Evolutionary conservation across 1,140 invertebrate species (phyloP).

Genomic region (Nebria ingens): DNA sequence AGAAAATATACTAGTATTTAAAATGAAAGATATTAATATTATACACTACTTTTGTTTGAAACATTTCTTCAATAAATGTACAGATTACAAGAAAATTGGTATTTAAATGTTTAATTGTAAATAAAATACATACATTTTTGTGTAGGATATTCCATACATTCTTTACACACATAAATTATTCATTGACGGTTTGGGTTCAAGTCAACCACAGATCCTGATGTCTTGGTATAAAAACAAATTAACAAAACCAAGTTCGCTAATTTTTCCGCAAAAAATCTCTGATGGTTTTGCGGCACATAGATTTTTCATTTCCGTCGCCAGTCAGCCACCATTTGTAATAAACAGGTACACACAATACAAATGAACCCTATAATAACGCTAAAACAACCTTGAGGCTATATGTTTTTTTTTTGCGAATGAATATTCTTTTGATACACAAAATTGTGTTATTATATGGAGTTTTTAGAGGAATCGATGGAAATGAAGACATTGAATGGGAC

Average conservation of each 20-base stretch:
- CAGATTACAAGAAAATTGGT: too few species aligned
- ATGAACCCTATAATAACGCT: slow-evolving; percentile 15
- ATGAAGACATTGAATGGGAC: slow-evolving; percentile 46
- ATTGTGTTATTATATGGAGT: too few species aligned
- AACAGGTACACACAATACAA: slow-evolving; percentile 41
- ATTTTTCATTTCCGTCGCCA: slow-evolving; percentile 49
- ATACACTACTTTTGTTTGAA: too few species aligned
- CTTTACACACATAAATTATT: slow-evolving; percentile 60
- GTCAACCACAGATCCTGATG: slow-evolving; percentile 46
- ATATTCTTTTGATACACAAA: too few species aligned
- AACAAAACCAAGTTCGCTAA: slow-evolving; percentile 44
- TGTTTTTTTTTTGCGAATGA: slow-evolving; percentile 15
- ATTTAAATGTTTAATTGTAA: too few species aligned
- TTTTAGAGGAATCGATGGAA: slow-evolving; percentile 31
- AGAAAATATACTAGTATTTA: too few species aligned
- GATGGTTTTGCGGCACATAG: slow-evolving; percentile 59
- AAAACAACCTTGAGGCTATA: slow-evolving; percentile 18
- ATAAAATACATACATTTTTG: too few species aligned
- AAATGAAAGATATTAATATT: too few species aligned
- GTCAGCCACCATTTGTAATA: slow-evolving; percentile 60
- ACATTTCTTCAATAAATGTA: too few species aligned
- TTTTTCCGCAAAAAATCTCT: slow-evolving; percentile 56
- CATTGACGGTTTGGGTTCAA: slow-evolving; percentile 53
- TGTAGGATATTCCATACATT: slow-evolving; percentile 52
- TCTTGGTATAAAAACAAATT: slow-evolving; percentile 53